These are phyloP conservation scores for Pan troglodytes DNA, from an alignment of 2,113 vertebrate genomes.

Conservation along the genomic window DNA sequence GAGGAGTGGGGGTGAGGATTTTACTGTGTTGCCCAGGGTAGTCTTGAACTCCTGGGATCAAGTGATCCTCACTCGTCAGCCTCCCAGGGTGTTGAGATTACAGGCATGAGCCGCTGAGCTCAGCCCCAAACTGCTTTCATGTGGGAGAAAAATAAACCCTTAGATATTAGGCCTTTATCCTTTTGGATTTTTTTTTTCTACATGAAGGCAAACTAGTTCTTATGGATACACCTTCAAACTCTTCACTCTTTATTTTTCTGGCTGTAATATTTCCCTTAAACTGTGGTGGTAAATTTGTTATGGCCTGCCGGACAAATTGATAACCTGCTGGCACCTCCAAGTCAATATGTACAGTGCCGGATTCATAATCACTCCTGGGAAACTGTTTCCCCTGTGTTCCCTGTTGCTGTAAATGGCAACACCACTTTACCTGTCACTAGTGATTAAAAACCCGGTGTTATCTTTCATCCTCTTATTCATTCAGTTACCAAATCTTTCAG, in stretches of 20 bases:
- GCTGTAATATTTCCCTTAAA: neutral
- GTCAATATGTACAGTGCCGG: neutral
- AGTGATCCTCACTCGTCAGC: too few relatives aligned
- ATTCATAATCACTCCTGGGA: neutral
- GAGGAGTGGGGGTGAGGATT: too few relatives aligned
- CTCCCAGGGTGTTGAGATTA: too few relatives aligned
- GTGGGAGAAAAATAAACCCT: neutral
- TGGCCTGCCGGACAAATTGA: neutral
- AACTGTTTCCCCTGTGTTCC: neutral
- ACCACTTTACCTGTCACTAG: neutral
- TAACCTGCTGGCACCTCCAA: neutral
- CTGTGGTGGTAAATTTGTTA: neutral
- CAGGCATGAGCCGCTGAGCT: too few relatives aligned
- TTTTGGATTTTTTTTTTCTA: neutral
- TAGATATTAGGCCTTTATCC: neutral
- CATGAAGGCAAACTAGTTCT: neutral
- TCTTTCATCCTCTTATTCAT: neutral
- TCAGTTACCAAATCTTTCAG: neutral
- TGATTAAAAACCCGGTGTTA: neutral
- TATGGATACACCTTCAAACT: neutral
- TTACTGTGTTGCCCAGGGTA: too few relatives aligned
- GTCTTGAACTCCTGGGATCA: too few relatives aligned
- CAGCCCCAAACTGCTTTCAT: neutral
- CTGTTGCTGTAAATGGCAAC: neutral
- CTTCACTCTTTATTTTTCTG: neutral